Evolutionary conservation across 2,888 invertebrate species (phyloP).

Genomic region (Nineta flava): DNA sequence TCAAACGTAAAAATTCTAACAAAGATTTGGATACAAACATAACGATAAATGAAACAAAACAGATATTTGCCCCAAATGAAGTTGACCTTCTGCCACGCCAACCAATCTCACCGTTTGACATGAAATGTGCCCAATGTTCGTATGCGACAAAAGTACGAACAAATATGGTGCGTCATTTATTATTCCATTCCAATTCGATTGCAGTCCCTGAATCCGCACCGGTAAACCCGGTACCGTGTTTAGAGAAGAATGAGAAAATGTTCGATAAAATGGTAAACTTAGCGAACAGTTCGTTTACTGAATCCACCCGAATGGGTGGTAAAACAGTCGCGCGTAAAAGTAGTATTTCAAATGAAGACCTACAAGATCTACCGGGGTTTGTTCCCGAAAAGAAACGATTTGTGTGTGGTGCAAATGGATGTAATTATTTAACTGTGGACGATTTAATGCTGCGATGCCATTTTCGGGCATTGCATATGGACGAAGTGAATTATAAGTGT

Average conservation of each 20-base stretch:
- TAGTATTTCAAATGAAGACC: slow-evolving; percentile 6
- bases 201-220: slow-evolving; percentile 51
- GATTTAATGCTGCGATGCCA: slow-evolving; percentile 57
- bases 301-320: slow-evolving; percentile 27
- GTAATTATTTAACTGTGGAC: slow-evolving; percentile 53
- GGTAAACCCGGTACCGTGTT: slow-evolving; percentile 67
- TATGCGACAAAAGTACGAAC: slow-evolving; percentile 53
- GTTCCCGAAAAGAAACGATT: slow-evolving; percentile 37
- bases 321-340: background rate
- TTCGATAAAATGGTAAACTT: slow-evolving; percentile 76
- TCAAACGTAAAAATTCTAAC: background rate
- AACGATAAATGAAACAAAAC: slow-evolving; percentile 16
- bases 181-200: slow-evolving; percentile 38
- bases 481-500: slow-evolving; percentile 43
- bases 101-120: slow-evolving; percentile 41
- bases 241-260: slow-evolving; percentile 61
- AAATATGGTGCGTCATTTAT: slow-evolving; percentile 56
- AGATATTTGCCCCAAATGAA: slow-evolving; percentile 38
- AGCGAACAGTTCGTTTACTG: slow-evolving; percentile 44
- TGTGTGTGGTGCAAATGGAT: slow-evolving; percentile 54
- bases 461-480: slow-evolving; percentile 51
- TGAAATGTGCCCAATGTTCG: slow-evolving; percentile 48
- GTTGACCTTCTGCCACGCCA: slow-evolving; percentile 44
- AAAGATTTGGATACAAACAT: background rate
- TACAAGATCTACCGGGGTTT: slow-evolving; percentile 10